phyloP scores from a whole-genome alignment of 2,113 vertebrate genomes.

The Ramphastos sulfuratus region DNA sequence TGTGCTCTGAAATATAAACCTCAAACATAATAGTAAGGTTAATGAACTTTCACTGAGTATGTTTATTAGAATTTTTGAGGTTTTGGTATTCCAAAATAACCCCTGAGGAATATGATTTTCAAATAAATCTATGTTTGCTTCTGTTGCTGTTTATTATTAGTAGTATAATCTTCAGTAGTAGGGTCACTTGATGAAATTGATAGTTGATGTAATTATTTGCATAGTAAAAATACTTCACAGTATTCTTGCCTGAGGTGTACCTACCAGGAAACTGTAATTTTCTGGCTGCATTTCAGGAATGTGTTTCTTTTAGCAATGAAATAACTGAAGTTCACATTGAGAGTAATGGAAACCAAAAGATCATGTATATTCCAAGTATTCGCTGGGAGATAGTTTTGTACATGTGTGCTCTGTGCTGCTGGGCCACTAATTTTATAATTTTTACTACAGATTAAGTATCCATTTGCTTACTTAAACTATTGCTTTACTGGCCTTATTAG shows the following conservation, averaged over 20 bases:
- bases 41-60: background rate
- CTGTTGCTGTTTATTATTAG: conserved; percentile 19
- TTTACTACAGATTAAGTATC: background rate
- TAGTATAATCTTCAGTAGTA: background rate
- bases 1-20: background rate
- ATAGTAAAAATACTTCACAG: conserved; percentile 37
- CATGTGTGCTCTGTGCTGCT: background rate
- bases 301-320: conserved; percentile 1
- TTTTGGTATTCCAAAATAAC: conserved; percentile 20
- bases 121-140: background rate
- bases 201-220: conserved; percentile 19
- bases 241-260: conserved; percentile 21
- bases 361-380: background rate
- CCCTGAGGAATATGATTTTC: background rate
- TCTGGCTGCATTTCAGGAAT: conserved; percentile 8
- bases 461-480: background rate
- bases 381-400: background rate
- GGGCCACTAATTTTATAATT: background rate
- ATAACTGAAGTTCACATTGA: background rate
- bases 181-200: conserved; percentile 22
- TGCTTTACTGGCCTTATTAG: background rate
- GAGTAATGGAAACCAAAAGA: background rate
- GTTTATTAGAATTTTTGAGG: background rate
- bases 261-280: conserved; percentile 5
- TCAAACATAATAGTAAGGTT: background rate